Conservation (phyloP, 2,113 vertebrate species). For the Ginglymostoma cirratum region DNA sequence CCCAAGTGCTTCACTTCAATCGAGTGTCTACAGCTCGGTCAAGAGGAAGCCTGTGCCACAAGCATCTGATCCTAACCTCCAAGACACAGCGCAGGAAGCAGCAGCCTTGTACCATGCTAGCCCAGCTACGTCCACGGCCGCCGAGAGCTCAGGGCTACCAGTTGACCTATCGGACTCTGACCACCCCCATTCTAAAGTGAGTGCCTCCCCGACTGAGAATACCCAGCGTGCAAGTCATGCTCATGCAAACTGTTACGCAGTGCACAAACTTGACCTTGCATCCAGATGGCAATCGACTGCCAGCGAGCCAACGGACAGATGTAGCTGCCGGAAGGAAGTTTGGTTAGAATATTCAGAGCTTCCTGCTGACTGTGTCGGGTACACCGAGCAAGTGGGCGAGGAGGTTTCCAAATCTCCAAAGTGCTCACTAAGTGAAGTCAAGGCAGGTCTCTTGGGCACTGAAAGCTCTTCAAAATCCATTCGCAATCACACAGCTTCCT, state of each 20-base stretch:
- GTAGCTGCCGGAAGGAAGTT: background rate
- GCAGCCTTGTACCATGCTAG: background rate
- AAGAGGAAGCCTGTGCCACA: background rate
- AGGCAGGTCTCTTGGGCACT: slow-evolving; percentile 43
- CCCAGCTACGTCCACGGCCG: background rate
- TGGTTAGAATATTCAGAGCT: background rate
- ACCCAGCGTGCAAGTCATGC: background rate
- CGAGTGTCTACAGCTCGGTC: background rate
- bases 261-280: background rate
- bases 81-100: background rate
- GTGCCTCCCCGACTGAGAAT: background rate
- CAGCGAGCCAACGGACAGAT: background rate
- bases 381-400: slow-evolving; percentile 40
- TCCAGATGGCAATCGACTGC: background rate
- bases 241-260: background rate
- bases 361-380: background rate
- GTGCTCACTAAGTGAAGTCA: slow-evolving; percentile 39
- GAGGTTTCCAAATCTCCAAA: slow-evolving; percentile 34
- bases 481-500: slow-evolving; percentile 44
- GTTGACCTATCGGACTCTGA: background rate
- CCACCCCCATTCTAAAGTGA: background rate
- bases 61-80: background rate
- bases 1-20: background rate
- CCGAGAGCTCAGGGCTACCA: background rate
- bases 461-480: slow-evolving; percentile 49